Evolutionary conservation across 2,113 vertebrate genomes (phyloP).

Genomic region (human (Homo sapiens)): GRCh38 chrX:38485001-38485500

Average conservation of each 20-base stretch:
- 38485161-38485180: constrained; percentile 72
- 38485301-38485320: background rate
- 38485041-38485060: constrained; percentile 81
- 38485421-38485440: background rate
- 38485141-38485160: constrained; percentile 84
- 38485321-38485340: no score
- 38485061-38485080: constrained; percentile 83
- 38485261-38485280: constrained; percentile 23
- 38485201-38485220: constrained; percentile 36
- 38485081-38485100: constrained; percentile 83
- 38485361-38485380: background rate
- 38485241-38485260: background rate
- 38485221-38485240: constrained; percentile 41
- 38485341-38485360: rapidly evolving
- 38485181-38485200: constrained; percentile 30
- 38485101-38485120: constrained; percentile 87
- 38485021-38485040: constrained; percentile 82
- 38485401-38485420: background rate
- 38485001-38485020: constrained; percentile 39
- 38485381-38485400: background rate
- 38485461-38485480: background rate
- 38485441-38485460: no score
- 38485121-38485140: constrained; percentile 81
- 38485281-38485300: background rate
- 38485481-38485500: background rate